phyloP scores from a whole-genome alignment of 2,888 invertebrate genomes.

The Sisyra terminalis region DNA sequence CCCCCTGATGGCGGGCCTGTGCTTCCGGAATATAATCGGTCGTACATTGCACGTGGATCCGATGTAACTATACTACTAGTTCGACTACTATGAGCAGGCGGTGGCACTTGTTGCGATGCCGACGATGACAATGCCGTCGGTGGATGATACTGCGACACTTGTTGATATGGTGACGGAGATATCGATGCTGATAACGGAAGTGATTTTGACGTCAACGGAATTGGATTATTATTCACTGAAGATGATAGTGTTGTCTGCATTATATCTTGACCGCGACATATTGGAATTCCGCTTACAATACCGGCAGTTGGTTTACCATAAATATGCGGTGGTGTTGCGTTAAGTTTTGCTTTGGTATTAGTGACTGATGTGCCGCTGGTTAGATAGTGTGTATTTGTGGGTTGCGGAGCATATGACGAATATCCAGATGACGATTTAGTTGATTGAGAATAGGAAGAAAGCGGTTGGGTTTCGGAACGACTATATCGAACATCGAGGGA shows the following conservation, averaged over 20 bases:
- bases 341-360: conserved; percentile 47
- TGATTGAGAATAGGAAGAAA: conserved; percentile 20
- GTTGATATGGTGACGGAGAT: conserved; percentile 35
- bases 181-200: conserved; percentile 23
- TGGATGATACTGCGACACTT: conserved; percentile 25
- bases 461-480: conserved; percentile 12
- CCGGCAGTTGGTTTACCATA: conserved; percentile 48
- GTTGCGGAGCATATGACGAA: conserved; percentile 28
- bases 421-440: conserved; percentile 20
- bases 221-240: conserved; percentile 23
- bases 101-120: conserved; percentile 28
- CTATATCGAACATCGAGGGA: conserved; percentile 11
- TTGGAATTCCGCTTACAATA: conserved; percentile 37
- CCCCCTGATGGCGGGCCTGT: conserved; percentile 21
- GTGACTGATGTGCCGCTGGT: conserved; percentile 31
- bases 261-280: conserved; percentile 27
- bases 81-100: conserved; percentile 34
- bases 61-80: conserved; percentile 15
- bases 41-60: conserved; percentile 17
- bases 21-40: conserved; percentile 19
- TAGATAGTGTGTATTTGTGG: conserved; percentile 25
- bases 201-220: conserved; percentile 41
- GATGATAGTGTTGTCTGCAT: not conserved
- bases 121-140: conserved; percentile 23
- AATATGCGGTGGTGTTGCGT: conserved; percentile 59